phyloP scores from a whole-genome alignment of 2,113 vertebrate genomes.

The Anseranas semipalmata region DNA sequence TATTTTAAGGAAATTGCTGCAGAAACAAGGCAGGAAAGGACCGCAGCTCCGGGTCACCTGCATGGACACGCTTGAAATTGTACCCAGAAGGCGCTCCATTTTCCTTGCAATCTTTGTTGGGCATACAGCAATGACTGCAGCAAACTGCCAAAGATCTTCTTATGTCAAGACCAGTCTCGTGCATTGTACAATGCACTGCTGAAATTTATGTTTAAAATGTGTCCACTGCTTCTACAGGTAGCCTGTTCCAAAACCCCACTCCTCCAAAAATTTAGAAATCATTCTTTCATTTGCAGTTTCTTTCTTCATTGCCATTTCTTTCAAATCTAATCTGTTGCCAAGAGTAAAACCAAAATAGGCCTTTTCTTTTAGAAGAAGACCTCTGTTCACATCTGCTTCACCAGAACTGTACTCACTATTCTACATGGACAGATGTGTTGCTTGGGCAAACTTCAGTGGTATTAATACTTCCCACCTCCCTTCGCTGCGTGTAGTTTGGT shows the following conservation, averaged over 20 bases:
- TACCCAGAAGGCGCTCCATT: not conserved
- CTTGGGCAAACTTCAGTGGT: not conserved
- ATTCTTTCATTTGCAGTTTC: not conserved
- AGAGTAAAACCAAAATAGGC: not conserved
- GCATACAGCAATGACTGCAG: not conserved
- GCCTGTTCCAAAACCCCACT: not conserved
- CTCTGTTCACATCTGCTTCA: not conserved
- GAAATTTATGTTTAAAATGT: not conserved
- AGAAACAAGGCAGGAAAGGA: not conserved
- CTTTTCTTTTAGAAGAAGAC: not conserved
- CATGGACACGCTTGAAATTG: not conserved
- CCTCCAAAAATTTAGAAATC: not conserved
- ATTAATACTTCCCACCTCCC: not conserved
- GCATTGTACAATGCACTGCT: not conserved
- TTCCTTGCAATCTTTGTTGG: fast-evolving
- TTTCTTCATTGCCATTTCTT: not conserved
- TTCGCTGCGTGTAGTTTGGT: not conserved
- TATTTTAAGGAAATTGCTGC: not conserved
- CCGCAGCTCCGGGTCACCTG: not conserved
- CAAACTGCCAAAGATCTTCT: not conserved
- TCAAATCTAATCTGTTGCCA: not conserved
- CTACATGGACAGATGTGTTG: not conserved
- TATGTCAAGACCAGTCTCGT: not conserved
- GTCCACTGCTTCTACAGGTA: not conserved
- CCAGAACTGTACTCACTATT: not conserved